These are phyloP conservation scores for Cosmia trapezina DNA, from an alignment of 2,888 invertebrate species.

Conservation along the genomic window DNA sequence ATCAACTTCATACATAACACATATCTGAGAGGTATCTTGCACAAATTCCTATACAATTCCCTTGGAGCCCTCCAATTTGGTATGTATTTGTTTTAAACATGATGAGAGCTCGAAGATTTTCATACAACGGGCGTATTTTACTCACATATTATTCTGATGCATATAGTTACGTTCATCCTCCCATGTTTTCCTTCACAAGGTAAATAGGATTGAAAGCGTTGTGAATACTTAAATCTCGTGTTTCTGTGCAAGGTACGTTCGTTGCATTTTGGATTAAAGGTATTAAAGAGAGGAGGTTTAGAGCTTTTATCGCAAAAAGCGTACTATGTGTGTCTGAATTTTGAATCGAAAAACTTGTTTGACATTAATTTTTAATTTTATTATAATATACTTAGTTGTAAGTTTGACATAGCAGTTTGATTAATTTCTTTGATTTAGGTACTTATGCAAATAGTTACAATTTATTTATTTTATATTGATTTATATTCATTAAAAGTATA, in stretches of 20 bases:
- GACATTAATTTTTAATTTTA: no score
- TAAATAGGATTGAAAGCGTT: slow-evolving; percentile 32
- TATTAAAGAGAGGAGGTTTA: no score
- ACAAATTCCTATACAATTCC: slow-evolving; percentile 34
- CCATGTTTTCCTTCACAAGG: neutral
- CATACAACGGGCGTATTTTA: slow-evolving; percentile 3
- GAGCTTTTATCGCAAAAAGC: no score
- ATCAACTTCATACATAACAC: slow-evolving; percentile 44
- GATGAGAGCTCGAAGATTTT: slow-evolving; percentile 24
- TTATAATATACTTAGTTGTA: no score
- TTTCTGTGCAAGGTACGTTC: slow-evolving; percentile 24
- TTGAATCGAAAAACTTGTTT: no score
- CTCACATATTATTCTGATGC: slow-evolving; percentile 23
- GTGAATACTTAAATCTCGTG: slow-evolving; percentile 35
- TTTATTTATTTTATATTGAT: no score
- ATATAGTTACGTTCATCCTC: slow-evolving; percentile 12
- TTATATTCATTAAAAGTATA: no score
- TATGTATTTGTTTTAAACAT: slow-evolving; percentile 49
- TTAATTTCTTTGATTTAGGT: no score
- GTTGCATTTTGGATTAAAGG: slow-evolving; percentile 19
- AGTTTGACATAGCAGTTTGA: no score
- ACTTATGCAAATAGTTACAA: no score
- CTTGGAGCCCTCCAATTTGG: slow-evolving; percentile 32
- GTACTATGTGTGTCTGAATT: no score
- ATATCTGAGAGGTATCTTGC: slow-evolving; percentile 8